Conservation (phyloP, 2,113 vertebrate genomes). For the Aleadryas rufinucha region DNA sequence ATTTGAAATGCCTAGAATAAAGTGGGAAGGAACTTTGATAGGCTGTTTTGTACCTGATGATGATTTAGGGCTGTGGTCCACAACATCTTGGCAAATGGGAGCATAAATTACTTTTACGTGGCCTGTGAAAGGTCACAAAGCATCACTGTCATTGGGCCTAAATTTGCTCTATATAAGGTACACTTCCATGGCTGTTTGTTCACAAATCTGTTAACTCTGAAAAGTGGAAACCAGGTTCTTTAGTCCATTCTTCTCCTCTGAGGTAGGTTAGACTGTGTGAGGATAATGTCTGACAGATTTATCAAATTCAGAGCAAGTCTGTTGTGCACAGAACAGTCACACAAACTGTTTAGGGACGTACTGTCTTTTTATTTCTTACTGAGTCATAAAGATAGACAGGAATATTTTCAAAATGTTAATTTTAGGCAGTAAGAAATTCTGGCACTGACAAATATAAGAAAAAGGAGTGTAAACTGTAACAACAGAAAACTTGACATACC, state of each 20-base stretch:
- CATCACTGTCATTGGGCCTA: not conserved
- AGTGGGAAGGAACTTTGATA: not conserved
- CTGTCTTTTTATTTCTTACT: not conserved
- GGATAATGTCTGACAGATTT: not conserved
- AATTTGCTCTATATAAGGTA: not conserved
- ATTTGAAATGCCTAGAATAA: not conserved
- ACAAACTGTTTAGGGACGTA: not conserved
- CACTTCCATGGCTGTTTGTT: not conserved
- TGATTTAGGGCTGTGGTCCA: not conserved
- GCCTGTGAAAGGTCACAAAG: not conserved
- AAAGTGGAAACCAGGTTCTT: not conserved
- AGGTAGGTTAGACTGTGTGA: not conserved
- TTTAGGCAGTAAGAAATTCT: not conserved
- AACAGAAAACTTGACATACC: not conserved
- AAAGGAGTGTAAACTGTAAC: fast-evolving
- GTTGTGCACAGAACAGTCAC: not conserved
- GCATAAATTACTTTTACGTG: not conserved
- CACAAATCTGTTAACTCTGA: not conserved
- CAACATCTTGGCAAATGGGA: not conserved
- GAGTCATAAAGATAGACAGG: not conserved
- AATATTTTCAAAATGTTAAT: not conserved
- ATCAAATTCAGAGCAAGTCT: not conserved
- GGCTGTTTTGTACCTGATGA: not conserved
- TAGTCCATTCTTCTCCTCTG: not conserved
- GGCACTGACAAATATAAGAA: not conserved